Conservation (phyloP, 2,888 invertebrate species). For the Mesoligia furuncula region DNA sequence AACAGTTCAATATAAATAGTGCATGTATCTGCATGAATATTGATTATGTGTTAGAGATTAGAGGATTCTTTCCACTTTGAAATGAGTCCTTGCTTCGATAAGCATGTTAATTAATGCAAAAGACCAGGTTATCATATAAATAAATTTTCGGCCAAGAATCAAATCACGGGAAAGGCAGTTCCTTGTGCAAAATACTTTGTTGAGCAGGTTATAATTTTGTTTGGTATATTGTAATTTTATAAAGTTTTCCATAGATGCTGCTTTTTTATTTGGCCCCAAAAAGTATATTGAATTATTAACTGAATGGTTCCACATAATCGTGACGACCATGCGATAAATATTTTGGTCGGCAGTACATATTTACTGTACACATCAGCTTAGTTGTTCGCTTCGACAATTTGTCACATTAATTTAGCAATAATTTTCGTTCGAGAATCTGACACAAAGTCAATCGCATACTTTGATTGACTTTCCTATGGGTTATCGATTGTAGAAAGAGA, state of each 20-base stretch:
- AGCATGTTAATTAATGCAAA: neutral
- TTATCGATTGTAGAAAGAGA: neutral
- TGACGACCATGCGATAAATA: neutral
- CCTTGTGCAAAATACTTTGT: neutral
- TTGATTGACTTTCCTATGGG: conserved; percentile 1
- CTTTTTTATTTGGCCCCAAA: neutral
- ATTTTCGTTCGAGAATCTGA: neutral
- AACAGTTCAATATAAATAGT: neutral
- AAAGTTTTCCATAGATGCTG: neutral
- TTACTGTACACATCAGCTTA: neutral
- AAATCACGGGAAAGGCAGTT: neutral
- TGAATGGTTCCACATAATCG: neutral
- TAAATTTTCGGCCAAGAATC: neutral
- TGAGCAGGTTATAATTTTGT: neutral
- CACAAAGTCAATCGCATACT: neutral
- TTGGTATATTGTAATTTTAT: neutral
- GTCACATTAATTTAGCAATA: too few relatives aligned
- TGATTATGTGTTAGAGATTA: neutral
- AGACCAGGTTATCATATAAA: neutral
- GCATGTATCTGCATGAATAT: neutral
- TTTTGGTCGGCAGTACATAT: neutral
- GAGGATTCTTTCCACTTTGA: neutral
- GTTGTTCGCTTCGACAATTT: neutral
- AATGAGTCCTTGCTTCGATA: neutral
- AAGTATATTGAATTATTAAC: neutral